These are phyloP conservation scores for Tretioscincus oriximinensis DNA, from an alignment of 2,113 vertebrate genomes.

Conservation along the genomic window DNA sequence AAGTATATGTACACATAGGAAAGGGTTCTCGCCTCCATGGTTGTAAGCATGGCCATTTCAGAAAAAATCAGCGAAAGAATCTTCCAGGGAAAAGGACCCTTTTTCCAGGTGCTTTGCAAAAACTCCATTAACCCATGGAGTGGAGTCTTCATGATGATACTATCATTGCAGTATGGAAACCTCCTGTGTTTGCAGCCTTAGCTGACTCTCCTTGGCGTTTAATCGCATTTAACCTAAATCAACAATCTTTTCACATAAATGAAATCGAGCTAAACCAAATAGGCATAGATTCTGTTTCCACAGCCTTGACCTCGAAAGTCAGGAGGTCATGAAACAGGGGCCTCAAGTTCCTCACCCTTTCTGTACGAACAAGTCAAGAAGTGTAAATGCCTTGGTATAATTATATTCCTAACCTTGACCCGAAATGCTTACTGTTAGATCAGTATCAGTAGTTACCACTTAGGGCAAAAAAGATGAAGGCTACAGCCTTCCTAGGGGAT, in stretches of 20 bases:
- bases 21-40: no score
- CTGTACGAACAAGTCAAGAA: slow-evolving; percentile 6
- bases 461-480: background rate
- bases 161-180: no score
- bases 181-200: background rate
- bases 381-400: slow-evolving; percentile 6
- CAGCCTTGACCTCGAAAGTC: background rate
- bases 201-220: background rate
- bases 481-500: background rate
- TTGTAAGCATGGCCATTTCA: no score
- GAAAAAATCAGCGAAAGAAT: no score
- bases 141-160: no score
- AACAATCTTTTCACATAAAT: background rate
- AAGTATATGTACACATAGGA: no score
- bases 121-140: no score
- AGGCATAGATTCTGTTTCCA: background rate
- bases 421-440: slow-evolving; percentile 8
- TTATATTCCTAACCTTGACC: slow-evolving; percentile 24
- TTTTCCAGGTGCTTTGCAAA: no score
- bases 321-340: background rate
- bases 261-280: background rate
- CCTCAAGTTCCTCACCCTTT: background rate
- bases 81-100: no score
- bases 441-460: slow-evolving; percentile 18
- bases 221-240: background rate